Evolutionary conservation across 2,797 vertebrate species (phyloP).

Genomic region (Propithecus perrieri): DNA sequence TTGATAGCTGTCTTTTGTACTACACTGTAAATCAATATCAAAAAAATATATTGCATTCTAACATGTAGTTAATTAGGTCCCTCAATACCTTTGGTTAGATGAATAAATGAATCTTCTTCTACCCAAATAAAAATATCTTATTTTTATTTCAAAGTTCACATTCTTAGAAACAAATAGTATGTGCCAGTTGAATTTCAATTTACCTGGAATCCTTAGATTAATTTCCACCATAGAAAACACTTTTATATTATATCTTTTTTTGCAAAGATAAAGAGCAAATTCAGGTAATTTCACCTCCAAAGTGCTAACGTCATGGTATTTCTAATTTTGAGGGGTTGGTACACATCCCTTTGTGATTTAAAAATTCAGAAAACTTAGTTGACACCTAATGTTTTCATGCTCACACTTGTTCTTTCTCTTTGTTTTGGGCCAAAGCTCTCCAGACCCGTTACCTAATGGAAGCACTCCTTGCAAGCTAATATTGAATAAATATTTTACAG

Average conservation of each 20-base stretch:
- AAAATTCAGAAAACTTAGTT: background rate
- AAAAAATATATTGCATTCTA: background rate
- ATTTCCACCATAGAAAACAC: background rate
- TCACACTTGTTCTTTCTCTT: background rate
- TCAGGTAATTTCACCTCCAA: background rate
- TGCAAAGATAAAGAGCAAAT: background rate
- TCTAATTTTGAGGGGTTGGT: background rate
- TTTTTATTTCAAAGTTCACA: background rate
- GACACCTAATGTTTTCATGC: background rate
- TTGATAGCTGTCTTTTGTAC: background rate
- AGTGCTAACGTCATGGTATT: background rate
- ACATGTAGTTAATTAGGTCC: background rate
- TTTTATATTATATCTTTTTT: background rate
- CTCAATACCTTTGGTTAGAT: background rate
- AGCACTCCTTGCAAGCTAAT: constrained; percentile 25
- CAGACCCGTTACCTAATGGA: background rate
- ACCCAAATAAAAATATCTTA: background rate
- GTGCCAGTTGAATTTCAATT: background rate
- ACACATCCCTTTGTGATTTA: background rate
- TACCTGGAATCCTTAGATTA: constrained; percentile 1
- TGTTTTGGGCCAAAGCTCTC: background rate
- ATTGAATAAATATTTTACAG: constrained; percentile 54
- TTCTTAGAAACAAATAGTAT: background rate
- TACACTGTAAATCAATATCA: background rate
- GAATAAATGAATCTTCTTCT: background rate